Conservation (phyloP, 2,888 invertebrate species). For the Zaprionus bogoriensis region DNA sequence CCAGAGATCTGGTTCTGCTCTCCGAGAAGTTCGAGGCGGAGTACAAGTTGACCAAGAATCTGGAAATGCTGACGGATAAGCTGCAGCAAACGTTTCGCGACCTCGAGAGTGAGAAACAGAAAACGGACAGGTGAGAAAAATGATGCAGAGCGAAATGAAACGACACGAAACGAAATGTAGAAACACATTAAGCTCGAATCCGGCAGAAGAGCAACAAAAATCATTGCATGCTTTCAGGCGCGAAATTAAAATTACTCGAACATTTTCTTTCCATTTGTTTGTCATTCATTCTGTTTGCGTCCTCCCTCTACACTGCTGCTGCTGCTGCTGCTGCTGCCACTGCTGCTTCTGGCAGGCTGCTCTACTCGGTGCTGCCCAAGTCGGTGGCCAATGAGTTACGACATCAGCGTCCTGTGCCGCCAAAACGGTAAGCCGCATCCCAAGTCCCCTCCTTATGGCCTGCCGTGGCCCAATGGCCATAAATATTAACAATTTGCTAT, state of each 20-base stretch:
- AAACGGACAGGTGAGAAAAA: constrained; percentile 92
- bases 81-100: constrained; percentile 97
- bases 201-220: constrained; percentile 16
- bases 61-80: constrained; percentile 97
- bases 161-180: constrained; percentile 18
- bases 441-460: neutral
- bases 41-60: constrained; percentile 95
- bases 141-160: constrained; percentile 24
- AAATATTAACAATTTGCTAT: constrained; percentile 46
- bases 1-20: constrained; percentile 95
- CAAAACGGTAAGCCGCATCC: constrained; percentile 86
- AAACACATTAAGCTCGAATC: constrained; percentile 49
- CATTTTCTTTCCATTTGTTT: constrained; percentile 56
- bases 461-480: constrained; percentile 9
- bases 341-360: constrained; percentile 85
- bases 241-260: constrained; percentile 60
- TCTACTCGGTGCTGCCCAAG: constrained; percentile 96
- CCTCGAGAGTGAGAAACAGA: constrained; percentile 96
- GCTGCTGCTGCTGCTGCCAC: neutral
- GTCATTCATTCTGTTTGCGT: constrained; percentile 33
- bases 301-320: constrained; percentile 24
- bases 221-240: constrained; percentile 56
- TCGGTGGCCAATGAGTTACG: constrained; percentile 97
- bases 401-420: constrained; percentile 95
- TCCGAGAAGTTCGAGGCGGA: constrained; percentile 98